Percentiles rank a stretch among this genome's conserved stretches.
phyloP scores from a whole-genome alignment of 2,113 vertebrate species.

The Sus scrofa region T2T-Sscrofa CM000817.6:114536501-114537000 shows the following conservation, averaged over 20 bases:
- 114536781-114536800: rapidly evolving
- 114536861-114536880: not conserved
- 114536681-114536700: not conserved
- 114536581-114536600: not conserved
- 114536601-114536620: not conserved
- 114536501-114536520: not conserved
- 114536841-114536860: not conserved
- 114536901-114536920: not conserved
- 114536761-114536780: not conserved
- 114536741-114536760: not conserved
- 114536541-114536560: slow-evolving; percentile 29
- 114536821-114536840: not conserved
- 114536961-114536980: not conserved
- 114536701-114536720: not conserved
- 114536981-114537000: slow-evolving; percentile 26
- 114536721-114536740: not conserved
- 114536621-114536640: not conserved
- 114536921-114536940: not conserved
- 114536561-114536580: not conserved
- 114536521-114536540: not conserved
- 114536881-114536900: not conserved
- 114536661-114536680: not conserved
- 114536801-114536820: rapidly evolving
- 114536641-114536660: not conserved
- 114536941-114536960: slow-evolving; percentile 53